phyloP scores from a whole-genome alignment of 1,140 invertebrate species.

The Rhynchophorus ferrugineus region DNA sequence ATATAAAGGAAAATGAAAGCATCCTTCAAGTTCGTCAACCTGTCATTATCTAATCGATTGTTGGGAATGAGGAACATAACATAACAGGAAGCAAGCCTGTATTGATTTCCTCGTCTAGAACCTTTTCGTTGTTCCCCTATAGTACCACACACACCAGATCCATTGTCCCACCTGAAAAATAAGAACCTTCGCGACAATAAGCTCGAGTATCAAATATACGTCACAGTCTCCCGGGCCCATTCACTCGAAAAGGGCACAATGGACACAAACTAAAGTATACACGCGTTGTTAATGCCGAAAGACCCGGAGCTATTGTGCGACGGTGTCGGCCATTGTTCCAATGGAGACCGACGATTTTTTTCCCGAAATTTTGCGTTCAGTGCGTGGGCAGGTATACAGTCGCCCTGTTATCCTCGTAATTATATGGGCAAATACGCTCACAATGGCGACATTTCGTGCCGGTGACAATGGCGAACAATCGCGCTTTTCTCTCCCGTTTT shows the following conservation, averaged over 20 bases:
- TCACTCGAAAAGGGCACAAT: background rate
- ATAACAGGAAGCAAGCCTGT: too few species aligned
- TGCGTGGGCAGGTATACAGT: background rate
- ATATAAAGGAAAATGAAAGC: too few species aligned
- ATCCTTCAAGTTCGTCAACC: too few species aligned
- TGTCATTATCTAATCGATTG: too few species aligned
- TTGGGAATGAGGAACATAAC: too few species aligned
- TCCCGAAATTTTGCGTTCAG: background rate
- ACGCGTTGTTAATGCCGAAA: conserved; percentile 40
- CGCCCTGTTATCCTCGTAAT: conserved; percentile 22
- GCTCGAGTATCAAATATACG: background rate
- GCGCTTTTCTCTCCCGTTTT: conserved; percentile 6
- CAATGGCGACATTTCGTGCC: conserved; percentile 19
- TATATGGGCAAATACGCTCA: conserved; percentile 26
- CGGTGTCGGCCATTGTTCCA: background rate
- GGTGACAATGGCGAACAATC: conserved; percentile 17
- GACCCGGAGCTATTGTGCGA: conserved; percentile 14
- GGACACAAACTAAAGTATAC: conserved; percentile 37
- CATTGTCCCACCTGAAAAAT: background rate
- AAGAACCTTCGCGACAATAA: background rate
- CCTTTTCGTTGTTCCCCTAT: too few species aligned
- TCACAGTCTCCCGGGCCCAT: background rate
- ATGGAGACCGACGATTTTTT: background rate
- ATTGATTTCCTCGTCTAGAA: too few species aligned
- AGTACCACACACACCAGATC: background rate